phyloP scores from a whole-genome alignment of 1,140 invertebrate species.

The Myzus persicae region DNA sequence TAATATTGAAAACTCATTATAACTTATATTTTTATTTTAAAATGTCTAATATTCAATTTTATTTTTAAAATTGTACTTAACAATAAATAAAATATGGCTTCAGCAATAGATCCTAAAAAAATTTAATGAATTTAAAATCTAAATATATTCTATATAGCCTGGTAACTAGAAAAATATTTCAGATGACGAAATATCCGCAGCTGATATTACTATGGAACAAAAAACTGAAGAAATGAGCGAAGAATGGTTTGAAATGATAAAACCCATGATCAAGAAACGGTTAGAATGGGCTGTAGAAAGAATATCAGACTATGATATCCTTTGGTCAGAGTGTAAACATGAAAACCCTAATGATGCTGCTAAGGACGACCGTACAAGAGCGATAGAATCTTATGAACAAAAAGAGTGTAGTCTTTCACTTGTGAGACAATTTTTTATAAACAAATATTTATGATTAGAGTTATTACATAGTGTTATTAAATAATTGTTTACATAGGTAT shows the following conservation, averaged over 20 bases:
- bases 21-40: too few relatives aligned
- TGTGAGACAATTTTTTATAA: not conserved
- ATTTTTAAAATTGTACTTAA: too few relatives aligned
- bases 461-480: too few relatives aligned
- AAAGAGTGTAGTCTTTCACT: not conserved
- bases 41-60: too few relatives aligned
- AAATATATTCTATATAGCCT: too few relatives aligned
- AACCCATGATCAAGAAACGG: not conserved
- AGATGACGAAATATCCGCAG: not conserved
- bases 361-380: not conserved
- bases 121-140: too few relatives aligned
- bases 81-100: too few relatives aligned
- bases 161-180: not conserved
- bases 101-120: too few relatives aligned
- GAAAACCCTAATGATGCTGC: not conserved
- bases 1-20: too few relatives aligned
- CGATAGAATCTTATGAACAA: not conserved
- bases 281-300: not conserved
- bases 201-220: not conserved
- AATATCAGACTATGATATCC: not conserved
- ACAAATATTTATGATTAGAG: not conserved
- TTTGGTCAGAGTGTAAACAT: not conserved
- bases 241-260: constrained; percentile 9
- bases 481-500: too few relatives aligned
- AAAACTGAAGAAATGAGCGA: not conserved